Conservation (phyloP, 2,888 invertebrate genomes). For the Archips crataeganus region DNA sequence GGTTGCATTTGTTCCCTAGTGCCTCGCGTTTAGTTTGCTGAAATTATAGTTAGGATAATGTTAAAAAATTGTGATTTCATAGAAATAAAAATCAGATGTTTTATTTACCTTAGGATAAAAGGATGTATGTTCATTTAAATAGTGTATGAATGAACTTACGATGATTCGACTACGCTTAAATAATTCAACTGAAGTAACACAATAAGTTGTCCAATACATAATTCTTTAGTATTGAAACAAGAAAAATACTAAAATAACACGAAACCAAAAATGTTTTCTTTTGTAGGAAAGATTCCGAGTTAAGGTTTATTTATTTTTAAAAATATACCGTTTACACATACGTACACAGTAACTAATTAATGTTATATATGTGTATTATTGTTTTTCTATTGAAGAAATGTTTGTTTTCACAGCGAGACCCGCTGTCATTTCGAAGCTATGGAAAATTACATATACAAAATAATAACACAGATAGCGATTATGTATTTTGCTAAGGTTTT, state of each 20-base stretch:
- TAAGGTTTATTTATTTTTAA: conserved; percentile 33
- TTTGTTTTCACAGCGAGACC: conserved; percentile 43
- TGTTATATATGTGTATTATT: too few relatives aligned
- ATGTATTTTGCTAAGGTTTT: conserved; percentile 18
- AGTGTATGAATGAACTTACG: too few relatives aligned
- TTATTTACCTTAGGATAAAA: too few relatives aligned
- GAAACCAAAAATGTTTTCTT: conserved; percentile 49
- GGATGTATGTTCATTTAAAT: too few relatives aligned
- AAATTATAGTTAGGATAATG: background rate
- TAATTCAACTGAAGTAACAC: too few relatives aligned
- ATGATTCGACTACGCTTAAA: too few relatives aligned
- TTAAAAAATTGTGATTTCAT: too few relatives aligned
- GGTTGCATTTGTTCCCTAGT: background rate
- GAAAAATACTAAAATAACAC: conserved; percentile 54
- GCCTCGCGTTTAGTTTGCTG: background rate
- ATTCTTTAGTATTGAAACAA: conserved; percentile 30
- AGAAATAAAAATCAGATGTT: background rate
- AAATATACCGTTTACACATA: too few relatives aligned
- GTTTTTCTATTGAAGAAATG: conserved; percentile 56
- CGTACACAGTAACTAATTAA: conserved; percentile 12
- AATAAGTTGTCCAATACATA: background rate
- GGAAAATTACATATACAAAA: conserved; percentile 52
- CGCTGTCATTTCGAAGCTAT: conserved; percentile 48
- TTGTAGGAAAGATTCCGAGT: conserved; percentile 48
- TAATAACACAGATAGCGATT: conserved; percentile 5